Evolutionary conservation across 2,113 vertebrate genomes (phyloP).

Genomic region (Podiceps cristatus): DNA sequence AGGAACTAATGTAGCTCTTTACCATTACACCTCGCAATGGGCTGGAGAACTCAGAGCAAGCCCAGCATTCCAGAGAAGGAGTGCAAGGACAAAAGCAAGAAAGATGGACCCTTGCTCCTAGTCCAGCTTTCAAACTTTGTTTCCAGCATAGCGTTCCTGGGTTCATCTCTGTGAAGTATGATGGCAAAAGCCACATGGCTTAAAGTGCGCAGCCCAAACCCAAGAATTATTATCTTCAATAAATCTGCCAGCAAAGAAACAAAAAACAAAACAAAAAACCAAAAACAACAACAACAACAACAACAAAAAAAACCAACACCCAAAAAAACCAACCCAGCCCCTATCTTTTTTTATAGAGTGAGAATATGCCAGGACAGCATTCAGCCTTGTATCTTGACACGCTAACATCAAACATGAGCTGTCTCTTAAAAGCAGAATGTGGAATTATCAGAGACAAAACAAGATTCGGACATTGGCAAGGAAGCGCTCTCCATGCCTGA

Average conservation of each 20-base stretch:
- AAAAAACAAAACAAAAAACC: neutral
- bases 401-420: neutral
- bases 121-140: neutral
- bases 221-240: neutral
- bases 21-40: neutral
- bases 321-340: too few relatives aligned
- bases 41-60: neutral
- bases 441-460: constrained; percentile 29
- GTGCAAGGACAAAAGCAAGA: neutral
- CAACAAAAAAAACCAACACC: too few relatives aligned
- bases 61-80: neutral
- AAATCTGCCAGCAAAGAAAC: neutral
- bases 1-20: neutral
- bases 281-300: too few relatives aligned
- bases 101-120: neutral
- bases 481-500: neutral
- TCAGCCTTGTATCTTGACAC: neutral
- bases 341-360: neutral
- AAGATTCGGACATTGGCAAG: neutral
- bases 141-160: neutral
- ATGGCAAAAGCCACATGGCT: neutral
- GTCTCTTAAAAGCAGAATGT: neutral
- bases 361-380: neutral
- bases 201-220: neutral
- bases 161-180: neutral